Percentiles rank a stretch among this genome's conserved stretches.
These are phyloP conservation scores for Mormyrus lacerda DNA, from an alignment of 2,113 vertebrate species.

Conservation along the genomic window DNA sequence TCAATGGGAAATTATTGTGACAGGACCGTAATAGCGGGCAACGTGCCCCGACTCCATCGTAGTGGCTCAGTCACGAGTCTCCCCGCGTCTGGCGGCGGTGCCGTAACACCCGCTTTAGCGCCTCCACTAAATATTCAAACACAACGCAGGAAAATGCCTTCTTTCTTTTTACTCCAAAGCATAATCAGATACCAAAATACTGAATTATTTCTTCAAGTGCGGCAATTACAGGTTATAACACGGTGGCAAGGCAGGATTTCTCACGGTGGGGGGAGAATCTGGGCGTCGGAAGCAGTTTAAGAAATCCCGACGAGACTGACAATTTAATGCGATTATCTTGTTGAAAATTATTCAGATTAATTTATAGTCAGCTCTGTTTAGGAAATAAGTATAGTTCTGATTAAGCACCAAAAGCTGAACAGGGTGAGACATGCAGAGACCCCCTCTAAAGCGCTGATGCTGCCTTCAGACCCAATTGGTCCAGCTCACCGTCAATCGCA, in stretches of 20 bases:
- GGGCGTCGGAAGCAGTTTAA: not conserved
- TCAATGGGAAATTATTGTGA: conserved; percentile 3
- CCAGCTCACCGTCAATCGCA: not conserved
- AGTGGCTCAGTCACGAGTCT: not conserved
- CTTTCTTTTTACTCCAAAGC: not conserved
- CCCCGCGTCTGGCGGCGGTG: not conserved
- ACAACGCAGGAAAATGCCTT: not conserved
- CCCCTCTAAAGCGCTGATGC: not conserved
- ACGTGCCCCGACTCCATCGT: conserved; percentile 3
- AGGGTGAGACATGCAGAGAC: not conserved
- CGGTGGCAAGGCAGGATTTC: not conserved
- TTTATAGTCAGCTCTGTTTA: not conserved
- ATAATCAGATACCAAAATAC: not conserved
- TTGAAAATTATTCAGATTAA: not conserved
- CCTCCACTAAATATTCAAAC: not conserved
- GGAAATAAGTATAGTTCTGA: not conserved
- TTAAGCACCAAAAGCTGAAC: not conserved
- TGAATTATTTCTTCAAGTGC: not conserved
- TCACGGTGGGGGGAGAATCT: not conserved
- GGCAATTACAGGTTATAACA: not conserved
- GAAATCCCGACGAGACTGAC: not conserved
- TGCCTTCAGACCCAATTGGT: not conserved
- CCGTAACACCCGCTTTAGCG: not conserved
- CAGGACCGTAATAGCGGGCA: conserved; percentile 1
- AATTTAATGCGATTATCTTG: not conserved